phyloP scores from a whole-genome alignment of 2,888 invertebrate species.

The Mamestra brassicae region DNA sequence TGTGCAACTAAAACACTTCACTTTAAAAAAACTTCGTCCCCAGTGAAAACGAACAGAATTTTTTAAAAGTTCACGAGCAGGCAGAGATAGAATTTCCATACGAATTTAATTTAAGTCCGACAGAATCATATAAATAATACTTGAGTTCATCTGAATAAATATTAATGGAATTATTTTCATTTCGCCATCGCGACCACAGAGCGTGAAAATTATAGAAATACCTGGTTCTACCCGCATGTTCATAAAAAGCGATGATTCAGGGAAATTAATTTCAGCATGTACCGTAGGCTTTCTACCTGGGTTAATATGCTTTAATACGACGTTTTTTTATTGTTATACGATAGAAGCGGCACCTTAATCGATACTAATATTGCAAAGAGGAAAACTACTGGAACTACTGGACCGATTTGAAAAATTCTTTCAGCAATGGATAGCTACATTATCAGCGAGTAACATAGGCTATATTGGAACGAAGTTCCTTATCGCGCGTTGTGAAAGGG shows the following conservation, averaged over 20 bases:
- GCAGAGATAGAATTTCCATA: conserved; percentile 24
- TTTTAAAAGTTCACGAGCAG: conserved; percentile 31
- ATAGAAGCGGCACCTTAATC: no score
- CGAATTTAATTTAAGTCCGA: conserved; percentile 50
- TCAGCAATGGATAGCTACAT: no score
- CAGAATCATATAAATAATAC: conserved; percentile 48
- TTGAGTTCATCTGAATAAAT: conserved; percentile 48
- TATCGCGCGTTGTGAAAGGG: no score
- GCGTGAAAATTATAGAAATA: background rate
- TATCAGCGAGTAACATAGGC: no score
- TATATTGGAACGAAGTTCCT: no score
- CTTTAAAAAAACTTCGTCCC: background rate
- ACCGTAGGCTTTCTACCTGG: no score
- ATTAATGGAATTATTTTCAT: conserved; percentile 46
- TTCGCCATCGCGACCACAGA: conserved; percentile 25
- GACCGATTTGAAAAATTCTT: no score
- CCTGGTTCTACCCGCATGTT: no score
- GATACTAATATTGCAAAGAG: no score
- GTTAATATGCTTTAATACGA: no score
- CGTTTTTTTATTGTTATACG: background rate
- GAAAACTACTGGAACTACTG: no score
- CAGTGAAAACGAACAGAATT: background rate
- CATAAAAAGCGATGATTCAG: background rate
- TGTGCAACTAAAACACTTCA: background rate
- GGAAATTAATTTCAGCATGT: no score